Base-by-base conservation (phyloP, 2,888 invertebrate species). In the Cryptocephalus primarius region DNA sequence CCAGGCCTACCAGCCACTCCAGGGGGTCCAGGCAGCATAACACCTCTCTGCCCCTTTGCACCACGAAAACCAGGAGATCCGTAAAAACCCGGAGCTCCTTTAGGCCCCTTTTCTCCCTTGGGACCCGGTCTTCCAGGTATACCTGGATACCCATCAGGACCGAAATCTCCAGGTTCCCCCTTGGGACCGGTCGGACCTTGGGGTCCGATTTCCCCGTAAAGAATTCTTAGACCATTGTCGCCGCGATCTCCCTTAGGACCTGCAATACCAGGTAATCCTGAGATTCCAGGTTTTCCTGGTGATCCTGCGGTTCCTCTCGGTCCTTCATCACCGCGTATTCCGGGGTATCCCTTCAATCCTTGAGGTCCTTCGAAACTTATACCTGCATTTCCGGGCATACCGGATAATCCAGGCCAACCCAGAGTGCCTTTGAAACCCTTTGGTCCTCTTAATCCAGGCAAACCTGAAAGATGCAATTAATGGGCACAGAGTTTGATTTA, bases 281-380 rank as follows among this genome's bases (percentile, higher is more conserved):
- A 33, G 9, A 56, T 32, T 8, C 70, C 64, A 1, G 61, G 55
- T 32, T 45, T 48, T 22, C 70, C 71, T 1, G 62, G 61, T 10
- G 33, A 41, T 11, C 70, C 71, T 1, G 63, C 43, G 4, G 67
- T 63, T 42, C 89, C 89, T 34, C 66, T 71, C 1, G 75, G 77
- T 11, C 89, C 89, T 46, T 72, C 67, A 48, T 77, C 74, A 38
- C 88, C 88, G 22, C 72, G 74, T 41, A 77, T 67, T 33, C 88
- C 89, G 1, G 74, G 69, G 52, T 76, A 75, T 6, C 88, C 88
- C 66, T 83, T 84, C 9, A 71, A 63, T 11, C 89, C 89, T 32
- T 66, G 56, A 0, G 72, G 66, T 14, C 85, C 86, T 9, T 49
- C 45, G 3, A 64, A 39, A 47, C 73, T 64, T 8, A 61, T 62